Evolutionary conservation across 2,888 invertebrate species (phyloP).

Genomic region (Cryptocheilus praepositus): DNA sequence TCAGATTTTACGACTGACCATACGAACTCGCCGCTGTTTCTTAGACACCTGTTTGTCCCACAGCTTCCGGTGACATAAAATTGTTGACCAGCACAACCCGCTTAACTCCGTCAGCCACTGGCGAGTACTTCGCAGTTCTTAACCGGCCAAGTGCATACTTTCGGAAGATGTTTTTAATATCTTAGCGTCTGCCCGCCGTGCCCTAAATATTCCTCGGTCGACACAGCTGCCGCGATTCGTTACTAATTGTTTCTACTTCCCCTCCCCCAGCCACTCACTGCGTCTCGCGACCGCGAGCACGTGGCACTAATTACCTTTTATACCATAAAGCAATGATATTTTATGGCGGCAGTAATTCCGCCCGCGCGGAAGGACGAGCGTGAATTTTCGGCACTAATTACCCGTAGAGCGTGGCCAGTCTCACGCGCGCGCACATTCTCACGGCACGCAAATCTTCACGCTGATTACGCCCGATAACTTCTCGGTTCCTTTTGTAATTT

Average conservation of each 20-base stretch:
- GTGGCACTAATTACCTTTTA: conserved; percentile 56
- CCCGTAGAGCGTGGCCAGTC: conserved; percentile 32
- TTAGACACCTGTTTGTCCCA: too few relatives aligned
- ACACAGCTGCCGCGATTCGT: conserved; percentile 53
- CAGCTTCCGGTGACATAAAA: too few relatives aligned
- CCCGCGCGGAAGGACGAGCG: conserved; percentile 15
- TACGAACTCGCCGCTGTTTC: too few relatives aligned
- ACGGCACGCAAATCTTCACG: too few relatives aligned
- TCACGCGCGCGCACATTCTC: background rate
- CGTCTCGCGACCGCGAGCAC: conserved; percentile 52
- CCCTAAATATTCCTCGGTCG: conserved; percentile 39
- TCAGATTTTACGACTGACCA: too few relatives aligned
- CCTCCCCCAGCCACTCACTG: conserved; percentile 9
- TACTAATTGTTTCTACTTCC: conserved; percentile 51
- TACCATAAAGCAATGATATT: conserved; percentile 47
- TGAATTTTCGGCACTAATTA: conserved; percentile 53
- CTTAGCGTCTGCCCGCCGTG: conserved; percentile 6
- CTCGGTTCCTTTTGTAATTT: too few relatives aligned
- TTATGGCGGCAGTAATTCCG: conserved; percentile 42
- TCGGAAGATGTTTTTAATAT: too few relatives aligned
- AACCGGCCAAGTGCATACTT: too few relatives aligned
- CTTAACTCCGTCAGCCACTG: too few relatives aligned
- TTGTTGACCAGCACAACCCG: too few relatives aligned
- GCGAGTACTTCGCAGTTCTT: too few relatives aligned
- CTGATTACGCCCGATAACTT: too few relatives aligned